A percentile compares a stretch with the other conserved stretches of the same genome.
Conservation (phyloP, 2,888 invertebrate genomes). For the Amiota minor region DNA sequence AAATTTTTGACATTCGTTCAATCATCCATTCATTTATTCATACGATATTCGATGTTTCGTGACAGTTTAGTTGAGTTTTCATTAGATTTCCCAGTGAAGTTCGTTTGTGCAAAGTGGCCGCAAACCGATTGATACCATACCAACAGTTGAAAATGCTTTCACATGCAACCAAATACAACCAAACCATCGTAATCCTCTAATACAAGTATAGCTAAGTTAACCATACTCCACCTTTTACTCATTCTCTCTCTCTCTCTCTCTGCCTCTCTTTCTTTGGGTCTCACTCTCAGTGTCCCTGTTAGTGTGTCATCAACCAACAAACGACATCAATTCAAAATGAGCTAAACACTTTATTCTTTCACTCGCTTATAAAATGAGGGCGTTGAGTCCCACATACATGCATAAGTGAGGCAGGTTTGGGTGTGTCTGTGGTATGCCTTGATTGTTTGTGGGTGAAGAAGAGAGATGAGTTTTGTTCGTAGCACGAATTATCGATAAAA, state of each 20-base stretch:
- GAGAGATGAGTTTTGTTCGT: not conserved
- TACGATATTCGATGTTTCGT: not conserved
- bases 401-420: not conserved
- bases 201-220: not conserved
- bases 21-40: constrained; percentile 1
- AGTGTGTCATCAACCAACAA: not conserved
- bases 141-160: constrained; percentile 21
- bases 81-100: not conserved
- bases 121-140: constrained; percentile 22
- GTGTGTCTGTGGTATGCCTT: not conserved
- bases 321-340: not conserved
- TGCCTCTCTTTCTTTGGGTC: not conserved
- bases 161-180: not conserved
- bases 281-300: not conserved
- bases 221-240: not conserved
- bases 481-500: constrained; percentile 60
- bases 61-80: not conserved
- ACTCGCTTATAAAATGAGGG: not conserved
- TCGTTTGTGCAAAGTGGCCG: constrained; percentile 16
- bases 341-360: not conserved
- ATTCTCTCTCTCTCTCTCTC: not conserved
- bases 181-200: not conserved
- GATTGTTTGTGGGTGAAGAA: constrained; percentile 15
- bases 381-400: not conserved
- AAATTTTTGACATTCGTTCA: constrained; percentile 12